These are phyloP conservation scores for Rallus limicola DNA, from an alignment of 2,113 vertebrate genomes.

Conservation along the genomic window DNA sequence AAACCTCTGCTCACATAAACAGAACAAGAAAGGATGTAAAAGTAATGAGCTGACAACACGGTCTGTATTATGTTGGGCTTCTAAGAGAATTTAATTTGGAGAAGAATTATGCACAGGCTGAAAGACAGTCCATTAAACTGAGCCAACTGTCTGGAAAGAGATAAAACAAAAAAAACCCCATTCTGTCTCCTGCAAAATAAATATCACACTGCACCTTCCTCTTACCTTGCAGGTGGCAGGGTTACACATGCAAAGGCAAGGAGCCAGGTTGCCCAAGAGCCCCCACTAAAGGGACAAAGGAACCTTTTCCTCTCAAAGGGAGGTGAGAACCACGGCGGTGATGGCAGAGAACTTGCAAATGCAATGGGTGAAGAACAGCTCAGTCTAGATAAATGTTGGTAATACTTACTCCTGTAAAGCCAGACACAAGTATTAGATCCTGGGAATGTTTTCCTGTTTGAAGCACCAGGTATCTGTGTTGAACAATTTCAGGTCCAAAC, in stretches of 20 bases:
- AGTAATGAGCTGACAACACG: conserved; percentile 82
- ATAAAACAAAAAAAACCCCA: conserved; percentile 66
- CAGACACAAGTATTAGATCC: neutral
- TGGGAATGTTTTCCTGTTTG: neutral
- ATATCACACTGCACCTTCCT: neutral
- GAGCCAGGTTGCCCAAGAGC: neutral
- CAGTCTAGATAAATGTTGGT: neutral
- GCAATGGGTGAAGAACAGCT: fast-evolving
- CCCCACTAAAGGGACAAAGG: fast-evolving
- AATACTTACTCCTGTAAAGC: neutral
- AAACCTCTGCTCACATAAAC: conserved; percentile 81
- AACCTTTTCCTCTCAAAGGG: neutral
- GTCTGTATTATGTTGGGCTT: conserved; percentile 77
- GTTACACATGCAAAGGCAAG: neutral
- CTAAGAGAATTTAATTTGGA: conserved; percentile 83
- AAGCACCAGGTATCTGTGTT: neutral
- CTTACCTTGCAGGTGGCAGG: neutral
- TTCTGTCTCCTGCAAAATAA: conserved; percentile 65
- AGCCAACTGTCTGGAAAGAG: conserved; percentile 81
- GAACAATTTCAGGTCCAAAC: neutral
- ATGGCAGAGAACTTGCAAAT: neutral
- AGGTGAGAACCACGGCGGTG: fast-evolving
- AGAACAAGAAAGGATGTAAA: conserved; percentile 81
- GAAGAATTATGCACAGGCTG: conserved; percentile 80
- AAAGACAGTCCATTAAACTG: conserved; percentile 81